Evolutionary conservation across 2,888 invertebrate species (phyloP).

Genomic region (Scaeva pyrastri): DNA sequence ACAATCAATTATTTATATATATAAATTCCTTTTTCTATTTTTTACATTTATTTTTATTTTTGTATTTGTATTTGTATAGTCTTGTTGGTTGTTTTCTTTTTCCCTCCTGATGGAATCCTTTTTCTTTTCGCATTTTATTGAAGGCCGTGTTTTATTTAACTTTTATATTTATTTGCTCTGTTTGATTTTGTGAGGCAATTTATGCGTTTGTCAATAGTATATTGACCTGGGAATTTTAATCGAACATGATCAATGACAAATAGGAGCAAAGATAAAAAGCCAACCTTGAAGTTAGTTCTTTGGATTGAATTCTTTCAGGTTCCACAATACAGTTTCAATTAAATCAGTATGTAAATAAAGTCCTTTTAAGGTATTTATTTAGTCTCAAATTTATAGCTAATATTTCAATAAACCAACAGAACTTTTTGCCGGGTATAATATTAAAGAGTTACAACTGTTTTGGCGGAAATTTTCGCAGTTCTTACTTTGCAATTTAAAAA

Average conservation of each 20-base stretch:
- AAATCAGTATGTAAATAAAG: neutral
- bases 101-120: conserved; percentile 39
- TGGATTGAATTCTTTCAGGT: neutral
- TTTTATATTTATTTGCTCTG: conserved; percentile 13
- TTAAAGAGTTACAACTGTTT: too few relatives aligned
- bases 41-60: too few relatives aligned
- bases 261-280: neutral
- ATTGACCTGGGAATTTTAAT: neutral
- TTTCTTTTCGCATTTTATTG: conserved; percentile 49
- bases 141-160: conserved; percentile 45
- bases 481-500: too few relatives aligned
- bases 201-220: neutral
- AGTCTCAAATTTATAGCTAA: too few relatives aligned
- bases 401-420: too few relatives aligned
- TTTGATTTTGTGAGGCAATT: neutral
- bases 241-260: neutral
- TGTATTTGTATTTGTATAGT: neutral
- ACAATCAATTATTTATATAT: conserved; percentile 59
- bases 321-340: too few relatives aligned
- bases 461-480: too few relatives aligned
- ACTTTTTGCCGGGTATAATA: too few relatives aligned
- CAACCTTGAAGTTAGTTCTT: neutral
- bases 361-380: too few relatives aligned
- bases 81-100: neutral
- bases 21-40: conserved; percentile 20